These are phyloP conservation scores for Nilaparvata lugens DNA, from an alignment of 1,140 invertebrate genomes.

Conservation along the genomic window DNA sequence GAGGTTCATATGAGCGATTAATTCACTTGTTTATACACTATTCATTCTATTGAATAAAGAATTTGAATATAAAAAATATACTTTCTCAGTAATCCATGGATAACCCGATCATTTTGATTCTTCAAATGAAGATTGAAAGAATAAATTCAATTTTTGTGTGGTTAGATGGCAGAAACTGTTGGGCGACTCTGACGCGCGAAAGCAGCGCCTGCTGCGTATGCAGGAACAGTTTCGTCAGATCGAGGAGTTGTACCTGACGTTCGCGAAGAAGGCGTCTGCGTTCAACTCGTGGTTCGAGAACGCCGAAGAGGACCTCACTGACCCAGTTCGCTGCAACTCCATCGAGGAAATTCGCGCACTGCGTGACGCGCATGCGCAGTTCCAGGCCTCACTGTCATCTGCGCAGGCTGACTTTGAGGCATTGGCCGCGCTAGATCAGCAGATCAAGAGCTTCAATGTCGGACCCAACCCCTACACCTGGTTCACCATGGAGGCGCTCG, in stretches of 20 bases:
- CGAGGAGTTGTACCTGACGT: conserved; percentile 97
- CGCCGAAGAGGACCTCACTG: conserved; percentile 97
- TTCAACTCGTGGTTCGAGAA: conserved; percentile 99
- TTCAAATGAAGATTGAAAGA: too few species aligned
- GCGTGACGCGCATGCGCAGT: conserved; percentile 93
- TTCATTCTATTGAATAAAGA: too few species aligned
- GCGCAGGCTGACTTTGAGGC: conserved; percentile 97
- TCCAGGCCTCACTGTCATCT: conserved; percentile 85
- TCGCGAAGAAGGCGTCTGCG: conserved; percentile 98
- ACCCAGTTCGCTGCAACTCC: conserved; percentile 95
- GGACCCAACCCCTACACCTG: conserved; percentile 99
- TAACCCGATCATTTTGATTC: too few species aligned
- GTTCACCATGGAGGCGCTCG: conserved; percentile 99
- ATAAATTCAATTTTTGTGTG: too few species aligned
- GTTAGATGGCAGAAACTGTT: conserved; percentile 89
- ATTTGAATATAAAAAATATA: too few species aligned
- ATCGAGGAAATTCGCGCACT: conserved; percentile 89
- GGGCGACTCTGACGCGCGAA: conserved; percentile 80
- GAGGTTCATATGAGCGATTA: too few species aligned
- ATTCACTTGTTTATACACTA: too few species aligned
- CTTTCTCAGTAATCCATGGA: too few species aligned
- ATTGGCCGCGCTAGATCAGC: conserved; percentile 87
- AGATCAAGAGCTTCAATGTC: conserved; percentile 98
- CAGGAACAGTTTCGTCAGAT: conserved; percentile 98
- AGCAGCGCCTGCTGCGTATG: conserved; percentile 83